These are phyloP conservation scores for Chrysogorgia sp. DNA, from an alignment of 92 coral and sea anemone genomes.

Conservation along the genomic window DNA sequence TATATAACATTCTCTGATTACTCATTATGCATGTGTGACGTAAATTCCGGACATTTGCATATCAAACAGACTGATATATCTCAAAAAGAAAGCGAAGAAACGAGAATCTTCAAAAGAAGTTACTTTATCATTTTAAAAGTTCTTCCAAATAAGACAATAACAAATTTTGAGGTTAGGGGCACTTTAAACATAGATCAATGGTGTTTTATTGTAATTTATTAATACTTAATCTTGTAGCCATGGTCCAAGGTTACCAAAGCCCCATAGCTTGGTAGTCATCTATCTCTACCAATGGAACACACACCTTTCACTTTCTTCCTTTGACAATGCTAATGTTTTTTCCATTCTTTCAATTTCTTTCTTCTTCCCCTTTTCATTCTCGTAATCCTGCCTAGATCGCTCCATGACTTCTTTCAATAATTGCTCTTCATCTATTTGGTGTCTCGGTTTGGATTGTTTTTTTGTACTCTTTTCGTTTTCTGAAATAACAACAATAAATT, in stretches of 20 bases:
- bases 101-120: too few species aligned
- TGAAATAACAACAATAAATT: background rate
- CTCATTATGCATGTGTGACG: too few species aligned
- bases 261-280: background rate
- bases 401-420: conserved; percentile 84
- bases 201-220: too few species aligned
- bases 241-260: background rate
- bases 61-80: too few species aligned
- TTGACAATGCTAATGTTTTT: conserved; percentile 67
- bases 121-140: too few species aligned
- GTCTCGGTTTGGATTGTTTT: background rate
- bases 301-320: conserved; percentile 79
- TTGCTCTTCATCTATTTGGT: conserved; percentile 74
- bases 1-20: too few species aligned
- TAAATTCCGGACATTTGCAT: too few species aligned
- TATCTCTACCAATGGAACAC: background rate
- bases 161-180: too few species aligned
- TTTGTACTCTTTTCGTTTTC: background rate
- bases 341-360: conserved; percentile 64
- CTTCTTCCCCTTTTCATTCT: conserved; percentile 55
- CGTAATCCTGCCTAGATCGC: conserved; percentile 81
- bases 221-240: background rate
- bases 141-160: too few species aligned
- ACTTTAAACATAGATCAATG: too few species aligned
- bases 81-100: too few species aligned